Evolutionary conservation across 2,888 invertebrate genomes (phyloP).

Genomic region (Sipha maydis): DNA sequence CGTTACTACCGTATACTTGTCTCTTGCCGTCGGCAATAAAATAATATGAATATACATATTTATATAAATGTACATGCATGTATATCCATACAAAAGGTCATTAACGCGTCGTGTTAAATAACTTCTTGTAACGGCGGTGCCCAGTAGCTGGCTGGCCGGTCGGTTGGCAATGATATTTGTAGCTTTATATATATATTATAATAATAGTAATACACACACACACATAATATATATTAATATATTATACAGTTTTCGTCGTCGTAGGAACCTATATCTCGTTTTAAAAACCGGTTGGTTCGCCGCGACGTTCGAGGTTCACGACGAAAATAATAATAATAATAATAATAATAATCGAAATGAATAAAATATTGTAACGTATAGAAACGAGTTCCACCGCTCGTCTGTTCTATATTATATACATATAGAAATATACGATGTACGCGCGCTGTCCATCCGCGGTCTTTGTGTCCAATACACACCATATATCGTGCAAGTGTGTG

Average conservation of each 20-base stretch:
- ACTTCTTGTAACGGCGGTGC: conserved; percentile 19
- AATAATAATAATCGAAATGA: conserved; percentile 13
- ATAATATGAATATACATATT: background rate
- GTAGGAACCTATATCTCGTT: conserved; percentile 29
- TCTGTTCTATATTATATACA: background rate
- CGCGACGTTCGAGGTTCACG: conserved; percentile 2
- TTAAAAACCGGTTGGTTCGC: conserved; percentile 13
- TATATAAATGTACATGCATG: background rate
- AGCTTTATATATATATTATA: conserved; percentile 29
- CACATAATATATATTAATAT: conserved; percentile 15
- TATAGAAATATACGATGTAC: background rate
- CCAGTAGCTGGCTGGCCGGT: conserved; percentile 18
- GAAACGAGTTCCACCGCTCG: conserved; percentile 41
- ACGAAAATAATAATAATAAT: conserved; percentile 36
- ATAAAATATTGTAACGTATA: background rate
- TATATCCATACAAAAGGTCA: background rate
- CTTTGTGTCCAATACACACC: conserved; percentile 9
- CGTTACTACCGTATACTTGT: too few species aligned
- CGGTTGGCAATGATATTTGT: conserved; percentile 33
- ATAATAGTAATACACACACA: background rate
- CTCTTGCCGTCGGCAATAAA: background rate
- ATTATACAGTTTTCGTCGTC: conserved; percentile 35
- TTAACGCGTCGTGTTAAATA: conserved; percentile 34
- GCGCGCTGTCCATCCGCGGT: conserved; percentile 12
- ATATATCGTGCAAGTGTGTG: background rate